Evolutionary conservation across 2,888 invertebrate species (phyloP).

Genomic region (Agonopterix arenella): DNA sequence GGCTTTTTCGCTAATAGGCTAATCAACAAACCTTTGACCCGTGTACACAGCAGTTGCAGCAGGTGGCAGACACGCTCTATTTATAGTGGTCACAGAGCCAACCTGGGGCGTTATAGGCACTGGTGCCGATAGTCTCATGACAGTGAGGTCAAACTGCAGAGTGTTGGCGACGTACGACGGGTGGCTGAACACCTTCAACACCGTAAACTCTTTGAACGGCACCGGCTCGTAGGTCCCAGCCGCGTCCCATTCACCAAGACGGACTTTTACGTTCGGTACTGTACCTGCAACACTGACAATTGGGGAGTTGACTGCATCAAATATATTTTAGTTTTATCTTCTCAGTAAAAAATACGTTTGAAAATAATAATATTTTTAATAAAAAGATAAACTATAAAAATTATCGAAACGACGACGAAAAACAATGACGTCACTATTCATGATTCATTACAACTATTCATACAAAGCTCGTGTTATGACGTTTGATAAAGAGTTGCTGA

Average conservation of each 20-base stretch:
- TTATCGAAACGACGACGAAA: too few species aligned
- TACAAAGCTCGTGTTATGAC: too few species aligned
- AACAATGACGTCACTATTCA: too few species aligned
- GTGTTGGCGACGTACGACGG: constrained; percentile 83
- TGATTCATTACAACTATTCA: too few species aligned
- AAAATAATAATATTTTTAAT: too few species aligned
- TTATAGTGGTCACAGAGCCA: constrained; percentile 75
- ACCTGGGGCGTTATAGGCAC: constrained; percentile 64
- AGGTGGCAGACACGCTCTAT: constrained; percentile 79
- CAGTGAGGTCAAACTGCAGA: constrained; percentile 88
- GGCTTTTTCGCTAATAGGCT: too few species aligned
- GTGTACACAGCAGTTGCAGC: constrained; percentile 45
- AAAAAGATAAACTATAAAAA: too few species aligned
- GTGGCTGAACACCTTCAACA: constrained; percentile 77
- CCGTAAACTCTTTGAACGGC: constrained; percentile 78
- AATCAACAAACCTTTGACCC: constrained; percentile 58
- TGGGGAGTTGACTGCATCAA: too few species aligned
- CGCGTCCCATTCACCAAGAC: constrained; percentile 87
- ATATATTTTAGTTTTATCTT: too few species aligned
- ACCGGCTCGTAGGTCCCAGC: constrained; percentile 79
- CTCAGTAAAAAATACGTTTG: too few species aligned
- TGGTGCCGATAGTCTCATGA: constrained; percentile 80
- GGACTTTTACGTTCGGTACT: constrained; percentile 78
- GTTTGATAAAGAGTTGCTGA: too few species aligned
- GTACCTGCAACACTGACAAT: constrained; percentile 55